These are phyloP conservation scores for Armadillidium nasatum DNA, from an alignment of 1,140 invertebrate species.

Conservation along the genomic window DNA sequence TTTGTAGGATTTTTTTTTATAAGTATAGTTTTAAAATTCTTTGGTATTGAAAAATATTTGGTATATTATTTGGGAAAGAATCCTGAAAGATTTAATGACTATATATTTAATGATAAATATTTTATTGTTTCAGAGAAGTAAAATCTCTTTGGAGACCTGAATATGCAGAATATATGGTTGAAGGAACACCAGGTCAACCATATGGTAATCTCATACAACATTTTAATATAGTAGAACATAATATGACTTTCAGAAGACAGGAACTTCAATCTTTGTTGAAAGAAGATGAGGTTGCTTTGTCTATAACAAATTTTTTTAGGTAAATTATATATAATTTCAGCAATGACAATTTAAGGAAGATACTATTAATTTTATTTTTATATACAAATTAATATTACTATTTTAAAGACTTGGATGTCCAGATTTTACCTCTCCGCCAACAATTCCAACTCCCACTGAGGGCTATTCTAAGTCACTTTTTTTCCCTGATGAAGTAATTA, in stretches of 20 bases:
- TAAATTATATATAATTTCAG: constrained; percentile 48
- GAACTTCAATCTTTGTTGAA: constrained; percentile 74
- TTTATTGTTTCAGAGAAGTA: constrained; percentile 57
- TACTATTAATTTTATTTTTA: too few relatives aligned
- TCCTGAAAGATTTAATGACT: neutral
- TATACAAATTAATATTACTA: too few relatives aligned
- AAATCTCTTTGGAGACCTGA: constrained; percentile 94
- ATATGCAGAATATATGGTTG: constrained; percentile 97
- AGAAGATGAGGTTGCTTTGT: constrained; percentile 78
- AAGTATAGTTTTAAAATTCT: too few relatives aligned
- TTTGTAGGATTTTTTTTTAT: too few relatives aligned
- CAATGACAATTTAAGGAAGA: too few relatives aligned
- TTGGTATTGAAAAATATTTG: too few relatives aligned
- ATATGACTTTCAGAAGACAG: constrained; percentile 85
- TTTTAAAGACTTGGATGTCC: constrained; percentile 71
- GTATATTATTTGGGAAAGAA: too few relatives aligned
- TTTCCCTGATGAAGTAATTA: constrained; percentile 93
- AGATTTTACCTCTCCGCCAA: constrained; percentile 79
- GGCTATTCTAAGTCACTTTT: constrained; percentile 82
- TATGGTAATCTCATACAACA: constrained; percentile 88
- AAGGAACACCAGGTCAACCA: constrained; percentile 97
- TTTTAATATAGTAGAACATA: constrained; percentile 96
- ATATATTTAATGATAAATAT: constrained; percentile 24
- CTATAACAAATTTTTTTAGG: constrained; percentile 89
- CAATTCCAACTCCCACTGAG: constrained; percentile 63